These are phyloP conservation scores for Lynx canadensis DNA, from an alignment of 2,113 vertebrate genomes.

Conservation along the genomic window DNA sequence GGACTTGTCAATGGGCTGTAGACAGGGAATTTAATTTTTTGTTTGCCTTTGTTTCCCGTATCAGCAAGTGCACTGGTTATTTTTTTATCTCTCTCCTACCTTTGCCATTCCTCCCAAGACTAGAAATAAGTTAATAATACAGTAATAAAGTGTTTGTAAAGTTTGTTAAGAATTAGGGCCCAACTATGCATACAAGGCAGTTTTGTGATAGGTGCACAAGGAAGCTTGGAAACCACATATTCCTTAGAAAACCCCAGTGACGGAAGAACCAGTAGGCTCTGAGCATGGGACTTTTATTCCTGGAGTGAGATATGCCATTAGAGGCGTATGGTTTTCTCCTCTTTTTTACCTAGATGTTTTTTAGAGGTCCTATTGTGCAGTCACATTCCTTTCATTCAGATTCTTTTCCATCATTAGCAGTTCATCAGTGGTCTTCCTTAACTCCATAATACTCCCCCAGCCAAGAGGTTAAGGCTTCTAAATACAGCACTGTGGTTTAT, in stretches of 20 bases:
- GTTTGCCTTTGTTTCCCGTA: too few relatives aligned
- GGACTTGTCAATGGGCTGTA: too few relatives aligned
- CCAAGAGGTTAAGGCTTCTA: neutral
- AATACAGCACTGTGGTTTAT: neutral
- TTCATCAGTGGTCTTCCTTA: neutral
- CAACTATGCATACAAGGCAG: neutral
- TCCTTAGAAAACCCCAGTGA: neutral
- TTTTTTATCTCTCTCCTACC: neutral
- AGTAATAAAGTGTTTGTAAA: neutral
- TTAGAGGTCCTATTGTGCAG: neutral
- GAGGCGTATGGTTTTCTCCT: neutral
- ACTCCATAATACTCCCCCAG: neutral
- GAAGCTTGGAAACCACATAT: neutral
- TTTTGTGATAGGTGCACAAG: neutral
- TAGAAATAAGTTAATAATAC: neutral
- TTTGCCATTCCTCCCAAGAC: neutral
- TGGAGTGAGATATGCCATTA: accelerated
- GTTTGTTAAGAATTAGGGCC: neutral
- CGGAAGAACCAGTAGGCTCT: accelerated
- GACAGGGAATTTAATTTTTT: too few relatives aligned
- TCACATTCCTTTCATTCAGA: neutral
- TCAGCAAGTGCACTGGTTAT: neutral
- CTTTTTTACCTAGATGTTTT: neutral
- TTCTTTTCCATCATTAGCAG: neutral
- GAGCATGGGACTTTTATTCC: accelerated